Percentiles rank a stretch among this genome's conserved stretches.
Conservation (phyloP, 2,888 invertebrate genomes). For the Anorthoa munda region DNA sequence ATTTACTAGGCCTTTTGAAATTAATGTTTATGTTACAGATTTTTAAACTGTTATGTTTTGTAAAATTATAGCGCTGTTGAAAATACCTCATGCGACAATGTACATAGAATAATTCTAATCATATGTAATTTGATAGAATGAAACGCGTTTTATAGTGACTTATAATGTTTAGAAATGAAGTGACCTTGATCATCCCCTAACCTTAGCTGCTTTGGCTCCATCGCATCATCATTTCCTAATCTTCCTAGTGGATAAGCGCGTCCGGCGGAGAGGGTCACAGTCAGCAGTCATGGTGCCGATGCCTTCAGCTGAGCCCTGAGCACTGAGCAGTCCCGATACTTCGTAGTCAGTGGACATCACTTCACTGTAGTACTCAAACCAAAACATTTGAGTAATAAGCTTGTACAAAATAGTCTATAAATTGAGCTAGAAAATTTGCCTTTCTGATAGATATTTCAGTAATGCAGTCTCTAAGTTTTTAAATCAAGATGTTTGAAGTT, state of each 20-base stretch:
- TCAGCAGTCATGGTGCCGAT: not conserved
- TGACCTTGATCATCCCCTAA: conserved; percentile 89
- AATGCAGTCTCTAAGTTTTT: conserved; percentile 74
- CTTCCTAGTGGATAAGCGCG: conserved; percentile 70
- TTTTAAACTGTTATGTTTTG: conserved; percentile 77
- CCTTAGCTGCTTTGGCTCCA: conserved; percentile 87
- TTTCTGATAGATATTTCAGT: conserved; percentile 78
- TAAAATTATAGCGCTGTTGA: conserved; percentile 82
- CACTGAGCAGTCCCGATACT: conserved; percentile 53
- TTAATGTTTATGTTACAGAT: conserved; percentile 75
- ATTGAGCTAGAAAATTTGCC: conserved; percentile 83
- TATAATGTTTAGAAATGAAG: conserved; percentile 88
- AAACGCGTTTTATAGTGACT: conserved; percentile 83
- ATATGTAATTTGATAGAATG: conserved; percentile 78
- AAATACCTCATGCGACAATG: conserved; percentile 84
- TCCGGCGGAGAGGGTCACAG: conserved; percentile 45
- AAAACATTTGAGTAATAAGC: conserved; percentile 74
- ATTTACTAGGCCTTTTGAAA: conserved; percentile 80
- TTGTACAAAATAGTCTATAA: conserved; percentile 84
- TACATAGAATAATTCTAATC: conserved; percentile 79
- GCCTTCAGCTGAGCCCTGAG: conserved; percentile 36
- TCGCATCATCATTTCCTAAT: conserved; percentile 78
- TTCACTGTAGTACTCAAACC: conserved; percentile 73
- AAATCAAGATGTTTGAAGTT: conserved; percentile 66
- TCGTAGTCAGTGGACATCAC: conserved; percentile 65